Conservation (phyloP, 2,113 vertebrate genomes). For the Cathartes aura region DNA sequence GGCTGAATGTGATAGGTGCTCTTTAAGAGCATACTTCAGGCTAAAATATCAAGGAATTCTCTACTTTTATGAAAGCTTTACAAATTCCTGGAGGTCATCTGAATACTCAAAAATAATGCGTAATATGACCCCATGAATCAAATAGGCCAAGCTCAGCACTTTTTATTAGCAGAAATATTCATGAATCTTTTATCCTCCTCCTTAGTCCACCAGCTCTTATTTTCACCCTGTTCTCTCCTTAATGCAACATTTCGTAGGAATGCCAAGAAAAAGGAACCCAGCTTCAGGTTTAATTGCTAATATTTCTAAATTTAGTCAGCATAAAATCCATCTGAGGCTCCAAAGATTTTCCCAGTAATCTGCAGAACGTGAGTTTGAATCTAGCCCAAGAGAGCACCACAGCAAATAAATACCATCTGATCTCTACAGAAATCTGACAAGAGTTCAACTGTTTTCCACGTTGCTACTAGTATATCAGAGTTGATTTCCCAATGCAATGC, state of each 20-base stretch:
- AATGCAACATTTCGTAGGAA: conserved; percentile 73
- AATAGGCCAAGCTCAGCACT: conserved; percentile 69
- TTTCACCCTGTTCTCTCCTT: conserved; percentile 53
- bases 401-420: conserved; percentile 77
- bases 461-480: conserved; percentile 46
- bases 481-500: conserved; percentile 58
- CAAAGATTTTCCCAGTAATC: conserved; percentile 50
- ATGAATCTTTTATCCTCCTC: conserved; percentile 69
- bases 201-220: conserved; percentile 58
- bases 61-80: conserved; percentile 58
- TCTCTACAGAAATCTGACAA: conserved; percentile 60
- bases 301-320: conserved; percentile 75
- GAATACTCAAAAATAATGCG: conserved; percentile 66
- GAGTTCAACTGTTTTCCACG: conserved; percentile 70
- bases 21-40: conserved; percentile 8
- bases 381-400: conserved; percentile 51
- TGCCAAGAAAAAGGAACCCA: conserved; percentile 62
- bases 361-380: conserved; percentile 66
- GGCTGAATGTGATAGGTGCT: not conserved
- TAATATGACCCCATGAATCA: conserved; percentile 58
- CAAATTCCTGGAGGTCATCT: conserved; percentile 63
- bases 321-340: conserved; percentile 55
- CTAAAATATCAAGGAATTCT: conserved; percentile 38
- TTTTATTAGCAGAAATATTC: conserved; percentile 70
- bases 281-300: conserved; percentile 66